A percentile compares a stretch with the other conserved stretches of the same genome.
These are phyloP conservation scores for Agapornis canus DNA, from an alignment of 2,797 vertebrate species.

Conservation along the genomic window DNA sequence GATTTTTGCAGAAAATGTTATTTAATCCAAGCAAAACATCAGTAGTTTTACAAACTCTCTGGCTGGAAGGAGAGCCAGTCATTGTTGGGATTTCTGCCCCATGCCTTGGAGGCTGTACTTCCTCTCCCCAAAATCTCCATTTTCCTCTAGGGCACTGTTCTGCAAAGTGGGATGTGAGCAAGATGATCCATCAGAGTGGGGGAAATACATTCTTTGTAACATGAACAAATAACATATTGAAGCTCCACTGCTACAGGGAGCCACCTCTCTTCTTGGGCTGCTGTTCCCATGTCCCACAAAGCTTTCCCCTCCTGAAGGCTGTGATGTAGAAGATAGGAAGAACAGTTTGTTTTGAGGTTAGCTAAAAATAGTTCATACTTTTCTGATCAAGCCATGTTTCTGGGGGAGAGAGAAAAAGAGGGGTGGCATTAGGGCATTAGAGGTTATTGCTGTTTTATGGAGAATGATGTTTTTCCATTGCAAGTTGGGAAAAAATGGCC, in stretches of 20 bases:
- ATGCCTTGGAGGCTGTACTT: fast-evolving
- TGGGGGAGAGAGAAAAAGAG: not conserved
- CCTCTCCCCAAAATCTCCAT: not conserved
- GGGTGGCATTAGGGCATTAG: fast-evolving
- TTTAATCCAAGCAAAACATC: not conserved
- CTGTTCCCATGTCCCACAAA: not conserved
- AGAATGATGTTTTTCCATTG: not conserved
- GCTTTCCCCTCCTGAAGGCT: not conserved
- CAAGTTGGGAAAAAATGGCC: not conserved
- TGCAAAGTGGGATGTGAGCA: not conserved
- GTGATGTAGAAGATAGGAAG: not conserved
- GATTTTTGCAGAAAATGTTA: not conserved
- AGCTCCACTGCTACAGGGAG: not conserved
- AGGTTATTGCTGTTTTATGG: fast-evolving
- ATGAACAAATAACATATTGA: not conserved
- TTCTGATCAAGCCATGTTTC: not conserved
- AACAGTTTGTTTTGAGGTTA: not conserved
- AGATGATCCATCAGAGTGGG: not conserved
- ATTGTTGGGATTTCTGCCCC: not conserved
- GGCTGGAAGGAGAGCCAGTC: not conserved
- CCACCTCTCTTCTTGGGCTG: not conserved
- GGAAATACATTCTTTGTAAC: not conserved
- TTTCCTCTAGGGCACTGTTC: not conserved
- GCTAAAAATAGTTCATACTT: not conserved
- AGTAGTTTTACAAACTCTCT: not conserved